Percentiles rank a stretch among this genome's conserved stretches.
These are phyloP conservation scores for Triplophysa dalaica DNA, from an alignment of 2,113 vertebrate genomes.

Conservation along the genomic window DNA sequence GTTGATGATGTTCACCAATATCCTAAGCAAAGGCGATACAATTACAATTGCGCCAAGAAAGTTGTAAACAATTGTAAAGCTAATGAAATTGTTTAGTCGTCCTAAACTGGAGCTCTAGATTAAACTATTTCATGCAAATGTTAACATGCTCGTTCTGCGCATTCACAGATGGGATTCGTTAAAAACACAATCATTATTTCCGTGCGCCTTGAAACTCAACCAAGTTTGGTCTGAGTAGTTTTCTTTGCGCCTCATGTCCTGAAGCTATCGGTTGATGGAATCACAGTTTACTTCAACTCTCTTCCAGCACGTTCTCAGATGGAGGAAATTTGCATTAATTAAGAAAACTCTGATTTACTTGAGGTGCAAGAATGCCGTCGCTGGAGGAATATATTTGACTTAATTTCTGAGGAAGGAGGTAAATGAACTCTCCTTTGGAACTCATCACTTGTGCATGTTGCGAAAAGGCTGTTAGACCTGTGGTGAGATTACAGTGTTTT, in stretches of 20 bases:
- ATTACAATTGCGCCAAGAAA: conserved; percentile 15
- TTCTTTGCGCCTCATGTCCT: conserved; percentile 63
- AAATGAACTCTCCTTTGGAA: conserved; percentile 62
- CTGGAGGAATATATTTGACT: conserved; percentile 65
- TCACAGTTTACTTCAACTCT: conserved; percentile 69
- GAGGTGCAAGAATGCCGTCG: conserved; percentile 61
- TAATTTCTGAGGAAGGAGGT: conserved; percentile 58
- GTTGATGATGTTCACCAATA: neutral
- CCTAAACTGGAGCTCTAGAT: neutral
- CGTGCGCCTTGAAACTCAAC: neutral
- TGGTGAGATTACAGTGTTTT: conserved; percentile 11
- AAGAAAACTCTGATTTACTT: conserved; percentile 61
- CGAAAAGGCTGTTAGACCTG: neutral
- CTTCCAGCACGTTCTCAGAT: conserved; percentile 65
- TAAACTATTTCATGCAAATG: neutral
- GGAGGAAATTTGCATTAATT: conserved; percentile 75
- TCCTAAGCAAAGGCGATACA: neutral
- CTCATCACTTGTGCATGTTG: conserved; percentile 15
- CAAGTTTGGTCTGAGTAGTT: conserved; percentile 49
- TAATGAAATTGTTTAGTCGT: conserved; percentile 8
- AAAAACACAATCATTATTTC: neutral
- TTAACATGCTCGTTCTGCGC: conserved; percentile 24
- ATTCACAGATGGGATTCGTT: conserved; percentile 50
- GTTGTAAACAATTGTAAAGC: neutral
- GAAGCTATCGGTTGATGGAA: conserved; percentile 63